Base-by-base conservation (phyloP, 2,888 invertebrate species). In the Anticlea derivata region DNA sequence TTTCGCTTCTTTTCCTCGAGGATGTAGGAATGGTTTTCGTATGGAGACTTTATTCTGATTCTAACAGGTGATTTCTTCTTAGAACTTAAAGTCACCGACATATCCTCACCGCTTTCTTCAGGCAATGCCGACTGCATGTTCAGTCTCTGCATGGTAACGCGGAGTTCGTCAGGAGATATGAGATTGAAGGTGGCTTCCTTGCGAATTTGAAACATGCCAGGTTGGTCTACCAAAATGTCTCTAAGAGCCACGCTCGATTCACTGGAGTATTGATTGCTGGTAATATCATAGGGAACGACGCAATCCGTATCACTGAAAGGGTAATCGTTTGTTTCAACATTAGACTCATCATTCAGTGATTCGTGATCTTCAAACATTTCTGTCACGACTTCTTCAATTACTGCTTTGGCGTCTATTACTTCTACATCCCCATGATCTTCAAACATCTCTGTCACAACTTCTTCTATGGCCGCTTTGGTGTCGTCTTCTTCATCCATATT, bases 1-100 rank as follows among this genome's bases (percentile, higher is more conserved):
- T 72, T 83, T 40, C 88, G 69, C 65, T 83, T 87, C 60, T 80
- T 87, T 51, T 88, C 90, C 55, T 88, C 89, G 13, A 86, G 55
- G 2, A 75, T 41, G 41, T 64, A 63, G 0, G 83, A 83, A 61
- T 83, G 73, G 52, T 89, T 90, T 65, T 87, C 86, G 46, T 90
- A 89, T 0, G 89, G 89, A 33, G 89, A 90, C 58, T 87, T 90
- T 38, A 88, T 74, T 62, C 86, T 71, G 1, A 68, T 58, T 63
- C 71, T 79, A 1, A 72, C 68, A 2, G 78, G 69, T 0, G 86
- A 83, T 55, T 75, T 83, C 31, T 68, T 84, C 58, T 74, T 83
- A 35, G 55, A 63, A 23, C 55, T 30, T 12, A 51, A 37, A 1
- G 47, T 50, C 23, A 57, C 49, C 1, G 63, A 34, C 1, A 52